Conservation (phyloP, 2,113 vertebrate species). For the Amazona vittata region DNA sequence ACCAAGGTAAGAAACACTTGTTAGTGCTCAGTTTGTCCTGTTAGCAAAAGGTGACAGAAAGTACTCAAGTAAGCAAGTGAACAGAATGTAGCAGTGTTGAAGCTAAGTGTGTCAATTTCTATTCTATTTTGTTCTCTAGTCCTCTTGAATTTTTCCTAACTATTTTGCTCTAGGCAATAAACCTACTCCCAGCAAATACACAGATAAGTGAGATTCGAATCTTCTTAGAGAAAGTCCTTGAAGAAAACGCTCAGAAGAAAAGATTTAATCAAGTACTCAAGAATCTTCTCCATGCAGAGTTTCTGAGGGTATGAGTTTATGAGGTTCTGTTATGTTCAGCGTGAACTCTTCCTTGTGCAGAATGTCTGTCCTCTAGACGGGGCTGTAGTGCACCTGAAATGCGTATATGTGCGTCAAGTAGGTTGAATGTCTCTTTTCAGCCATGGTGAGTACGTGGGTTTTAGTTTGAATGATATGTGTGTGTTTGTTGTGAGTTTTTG, state of each 20-base stretch:
- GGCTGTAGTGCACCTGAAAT: neutral
- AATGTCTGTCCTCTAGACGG: neutral
- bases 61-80: neutral
- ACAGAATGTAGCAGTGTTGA: neutral
- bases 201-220: conserved; percentile 93
- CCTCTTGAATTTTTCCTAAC: neutral
- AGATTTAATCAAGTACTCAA: conserved; percentile 95
- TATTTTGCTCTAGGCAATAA: conserved; percentile 84
- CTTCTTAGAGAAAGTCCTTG: conserved; percentile 95
- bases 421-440: neutral
- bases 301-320: conserved; percentile 81
- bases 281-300: conserved; percentile 97
- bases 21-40: neutral
- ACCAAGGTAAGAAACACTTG: conserved; percentile 83
- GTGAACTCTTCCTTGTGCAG: neutral
- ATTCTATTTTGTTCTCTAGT: neutral
- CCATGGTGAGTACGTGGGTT: neutral
- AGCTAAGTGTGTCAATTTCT: neutral
- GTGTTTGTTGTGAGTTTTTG: neutral
- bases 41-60: neutral
- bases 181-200: conserved; percentile 96
- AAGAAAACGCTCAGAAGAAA: conserved; percentile 93
- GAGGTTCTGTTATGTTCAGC: neutral
- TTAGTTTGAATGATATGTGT: neutral
- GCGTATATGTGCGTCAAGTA: neutral